Conservation (phyloP, 2,113 vertebrate species). For the Cichladusa arquata region DNA sequence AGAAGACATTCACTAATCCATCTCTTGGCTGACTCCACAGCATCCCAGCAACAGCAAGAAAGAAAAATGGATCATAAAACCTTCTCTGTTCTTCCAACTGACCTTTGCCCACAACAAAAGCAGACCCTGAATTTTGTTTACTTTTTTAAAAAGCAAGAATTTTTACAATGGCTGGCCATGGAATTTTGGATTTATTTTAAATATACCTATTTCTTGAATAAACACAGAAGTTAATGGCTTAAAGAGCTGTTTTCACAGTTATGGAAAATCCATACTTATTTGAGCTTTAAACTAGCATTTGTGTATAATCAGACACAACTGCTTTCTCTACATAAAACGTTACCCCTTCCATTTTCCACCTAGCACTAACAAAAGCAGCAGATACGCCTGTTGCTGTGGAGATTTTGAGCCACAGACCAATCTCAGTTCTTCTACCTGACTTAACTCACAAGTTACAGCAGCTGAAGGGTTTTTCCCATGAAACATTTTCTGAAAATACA, state of each 20-base stretch:
- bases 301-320: conserved; percentile 57
- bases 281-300: conserved; percentile 57
- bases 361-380: background rate
- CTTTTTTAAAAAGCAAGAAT: conserved; percentile 2
- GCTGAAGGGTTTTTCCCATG: conserved; percentile 35
- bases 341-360: background rate
- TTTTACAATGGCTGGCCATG: background rate
- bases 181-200: conserved; percentile 56
- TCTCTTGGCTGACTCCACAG: background rate
- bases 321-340: conserved; percentile 39
- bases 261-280: conserved; percentile 61
- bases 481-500: background rate
- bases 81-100: background rate
- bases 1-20: background rate
- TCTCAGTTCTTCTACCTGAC: background rate
- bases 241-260: conserved; percentile 68
- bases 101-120: background rate
- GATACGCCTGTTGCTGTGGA: background rate
- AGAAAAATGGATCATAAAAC: background rate
- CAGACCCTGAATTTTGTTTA: background rate
- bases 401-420: background rate
- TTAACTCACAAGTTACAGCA: conserved; percentile 40
- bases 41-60: background rate
- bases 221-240: conserved; percentile 51
- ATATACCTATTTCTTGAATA: conserved; percentile 51